Percentiles rank a stretch among this genome's conserved stretches.
Evolutionary conservation across 2,888 invertebrate genomes (phyloP).

Genomic region (Tenthredo notha): DNA sequence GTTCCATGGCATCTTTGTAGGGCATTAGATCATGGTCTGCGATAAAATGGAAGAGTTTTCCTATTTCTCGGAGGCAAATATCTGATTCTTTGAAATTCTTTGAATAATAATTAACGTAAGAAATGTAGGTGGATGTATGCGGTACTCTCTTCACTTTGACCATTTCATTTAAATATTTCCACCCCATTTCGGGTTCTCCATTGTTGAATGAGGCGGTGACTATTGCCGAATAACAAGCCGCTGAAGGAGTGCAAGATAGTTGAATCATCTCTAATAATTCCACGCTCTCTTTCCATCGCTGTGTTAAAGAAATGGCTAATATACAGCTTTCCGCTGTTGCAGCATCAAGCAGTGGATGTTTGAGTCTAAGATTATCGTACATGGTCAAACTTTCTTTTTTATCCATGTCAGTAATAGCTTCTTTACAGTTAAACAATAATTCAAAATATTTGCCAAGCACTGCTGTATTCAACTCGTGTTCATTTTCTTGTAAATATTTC

Average conservation of each 20-base stretch:
- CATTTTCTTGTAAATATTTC: conserved; percentile 79
- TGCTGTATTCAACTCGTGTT: conserved; percentile 81
- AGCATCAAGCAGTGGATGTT: conserved; percentile 82
- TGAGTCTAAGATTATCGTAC: conserved; percentile 79
- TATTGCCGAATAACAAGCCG: conserved; percentile 80
- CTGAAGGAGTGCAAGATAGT: conserved; percentile 78
- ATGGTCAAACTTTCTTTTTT: conserved; percentile 81
- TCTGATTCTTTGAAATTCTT: conserved; percentile 76
- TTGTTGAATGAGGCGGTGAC: conserved; percentile 82
- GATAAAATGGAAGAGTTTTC: conserved; percentile 82
- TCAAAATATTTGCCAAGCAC: conserved; percentile 81
- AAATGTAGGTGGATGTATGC: conserved; percentile 79
- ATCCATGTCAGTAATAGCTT: conserved; percentile 78
- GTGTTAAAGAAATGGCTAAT: conserved; percentile 83
- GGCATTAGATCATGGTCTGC: conserved; percentile 79
- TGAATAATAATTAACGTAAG: conserved; percentile 80
- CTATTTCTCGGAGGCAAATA: conserved; percentile 78
- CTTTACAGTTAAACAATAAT: conserved; percentile 79
- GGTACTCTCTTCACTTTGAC: conserved; percentile 78
- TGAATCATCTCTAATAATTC: conserved; percentile 83
- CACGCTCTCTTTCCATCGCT: conserved; percentile 83
- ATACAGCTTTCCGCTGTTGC: conserved; percentile 83
- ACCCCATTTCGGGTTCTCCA: conserved; percentile 81
- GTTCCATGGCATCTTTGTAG: conserved; percentile 70
- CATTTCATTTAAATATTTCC: conserved; percentile 82